Evolutionary conservation across 2,797 vertebrate genomes (phyloP).

Genomic region (Scyliorhinus canicula): DNA sequence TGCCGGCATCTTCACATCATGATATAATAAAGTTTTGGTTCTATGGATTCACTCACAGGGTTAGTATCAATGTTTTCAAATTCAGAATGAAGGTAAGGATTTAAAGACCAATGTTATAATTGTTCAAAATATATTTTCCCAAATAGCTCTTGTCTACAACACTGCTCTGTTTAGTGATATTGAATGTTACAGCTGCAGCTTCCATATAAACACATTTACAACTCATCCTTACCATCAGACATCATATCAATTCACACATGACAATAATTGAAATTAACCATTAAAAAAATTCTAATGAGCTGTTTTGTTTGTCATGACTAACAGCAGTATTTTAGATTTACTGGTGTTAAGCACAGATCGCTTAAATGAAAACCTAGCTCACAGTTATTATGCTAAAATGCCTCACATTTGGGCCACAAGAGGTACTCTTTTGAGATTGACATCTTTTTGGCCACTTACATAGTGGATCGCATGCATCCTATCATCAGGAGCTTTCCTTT

Average conservation of each 20-base stretch:
- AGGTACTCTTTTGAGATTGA: no score
- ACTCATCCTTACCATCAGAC: background rate
- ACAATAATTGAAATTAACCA: background rate
- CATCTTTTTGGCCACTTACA: no score
- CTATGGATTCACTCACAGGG: background rate
- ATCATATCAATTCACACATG: background rate
- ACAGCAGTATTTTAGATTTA: background rate
- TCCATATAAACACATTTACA: background rate
- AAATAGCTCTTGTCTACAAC: background rate
- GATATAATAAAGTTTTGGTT: background rate
- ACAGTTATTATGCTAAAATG: no score
- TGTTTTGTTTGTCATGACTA: background rate
- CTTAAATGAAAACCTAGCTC: background rate
- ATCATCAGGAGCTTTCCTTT: no score
- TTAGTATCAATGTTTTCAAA: background rate
- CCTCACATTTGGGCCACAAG: no score
- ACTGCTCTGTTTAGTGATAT: background rate
- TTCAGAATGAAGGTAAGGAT: conserved; percentile 19
- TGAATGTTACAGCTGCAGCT: background rate
- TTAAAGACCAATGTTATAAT: background rate
- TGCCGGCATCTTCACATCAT: no score
- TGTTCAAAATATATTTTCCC: background rate
- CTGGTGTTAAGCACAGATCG: background rate
- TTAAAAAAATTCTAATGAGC: background rate
- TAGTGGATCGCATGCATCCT: no score